Evolutionary conservation across 2,888 invertebrate genomes (phyloP).

Genomic region (Morpho deidamia): DNA sequence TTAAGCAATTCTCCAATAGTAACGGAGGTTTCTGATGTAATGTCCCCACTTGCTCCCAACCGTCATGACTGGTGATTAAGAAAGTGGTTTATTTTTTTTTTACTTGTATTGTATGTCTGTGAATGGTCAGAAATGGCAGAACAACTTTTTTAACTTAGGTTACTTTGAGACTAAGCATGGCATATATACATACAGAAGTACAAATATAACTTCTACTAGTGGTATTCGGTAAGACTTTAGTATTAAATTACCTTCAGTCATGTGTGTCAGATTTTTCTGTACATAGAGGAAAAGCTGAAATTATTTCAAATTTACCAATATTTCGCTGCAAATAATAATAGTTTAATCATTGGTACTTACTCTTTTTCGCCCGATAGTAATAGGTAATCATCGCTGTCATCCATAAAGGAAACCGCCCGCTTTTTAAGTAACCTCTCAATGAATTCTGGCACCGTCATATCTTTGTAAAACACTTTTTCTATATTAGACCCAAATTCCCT

Average conservation of each 20-base stretch:
- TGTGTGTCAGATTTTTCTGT: no score
- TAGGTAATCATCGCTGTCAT: slow-evolving; percentile 63
- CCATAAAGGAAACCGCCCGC: slow-evolving; percentile 74
- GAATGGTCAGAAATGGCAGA: no score
- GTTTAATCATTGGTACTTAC: slow-evolving; percentile 37
- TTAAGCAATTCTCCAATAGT: slow-evolving; percentile 73
- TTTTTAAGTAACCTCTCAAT: slow-evolving; percentile 78
- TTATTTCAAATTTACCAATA: no score
- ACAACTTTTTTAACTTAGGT: no score
- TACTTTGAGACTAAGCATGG: no score
- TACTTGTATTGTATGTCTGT: no score
- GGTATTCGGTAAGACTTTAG: no score
- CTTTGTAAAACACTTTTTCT: slow-evolving; percentile 76
- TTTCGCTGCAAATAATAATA: no score
- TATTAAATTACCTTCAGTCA: no score
- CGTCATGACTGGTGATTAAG: slow-evolving; percentile 51
- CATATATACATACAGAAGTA: no score
- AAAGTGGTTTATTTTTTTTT: not conserved
- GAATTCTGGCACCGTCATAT: slow-evolving; percentile 75
- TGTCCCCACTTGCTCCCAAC: slow-evolving; percentile 80
- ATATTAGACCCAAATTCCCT: slow-evolving; percentile 68
- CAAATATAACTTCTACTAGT: no score
- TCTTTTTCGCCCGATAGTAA: slow-evolving; percentile 66
- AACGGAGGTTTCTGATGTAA: slow-evolving; percentile 72
- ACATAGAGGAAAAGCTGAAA: no score